These are phyloP conservation scores for Vidua chalybeata DNA, from an alignment of 2,113 vertebrate genomes.

Conservation along the genomic window DNA sequence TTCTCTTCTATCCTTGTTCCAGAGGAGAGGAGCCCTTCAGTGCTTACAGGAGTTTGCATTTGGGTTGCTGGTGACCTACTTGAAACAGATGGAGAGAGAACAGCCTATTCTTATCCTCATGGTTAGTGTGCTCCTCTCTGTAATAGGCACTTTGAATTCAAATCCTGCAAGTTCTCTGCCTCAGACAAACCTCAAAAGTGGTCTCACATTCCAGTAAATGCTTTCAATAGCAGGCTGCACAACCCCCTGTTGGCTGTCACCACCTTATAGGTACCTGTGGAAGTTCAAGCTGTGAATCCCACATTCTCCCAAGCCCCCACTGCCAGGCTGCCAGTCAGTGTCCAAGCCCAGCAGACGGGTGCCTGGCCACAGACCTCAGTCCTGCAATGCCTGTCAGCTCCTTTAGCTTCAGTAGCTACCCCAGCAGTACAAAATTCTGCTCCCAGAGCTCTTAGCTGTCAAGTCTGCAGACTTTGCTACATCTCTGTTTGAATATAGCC, in stretches of 20 bases:
- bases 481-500: not conserved
- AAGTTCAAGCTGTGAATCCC: not conserved
- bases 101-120: not conserved
- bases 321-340: not conserved
- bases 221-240: not conserved
- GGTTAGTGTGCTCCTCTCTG: not conserved
- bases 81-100: conserved; percentile 42
- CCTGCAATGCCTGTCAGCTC: not conserved
- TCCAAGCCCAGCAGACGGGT: not conserved
- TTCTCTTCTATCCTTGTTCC: not conserved
- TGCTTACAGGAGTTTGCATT: not conserved
- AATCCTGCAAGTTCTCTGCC: not conserved
- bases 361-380: not conserved
- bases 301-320: too few species aligned
- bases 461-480: not conserved
- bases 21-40: not conserved
- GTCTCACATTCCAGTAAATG: not conserved
- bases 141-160: not conserved
- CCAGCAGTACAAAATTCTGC: not conserved
- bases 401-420: not conserved
- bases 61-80: conserved; percentile 19
- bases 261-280: not conserved
- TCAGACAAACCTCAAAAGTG: not conserved
- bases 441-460: not conserved
- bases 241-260: not conserved